Evolutionary conservation across 1,140 invertebrate genomes (phyloP).

Genomic region (Dufourea novaeangliae): DNA sequence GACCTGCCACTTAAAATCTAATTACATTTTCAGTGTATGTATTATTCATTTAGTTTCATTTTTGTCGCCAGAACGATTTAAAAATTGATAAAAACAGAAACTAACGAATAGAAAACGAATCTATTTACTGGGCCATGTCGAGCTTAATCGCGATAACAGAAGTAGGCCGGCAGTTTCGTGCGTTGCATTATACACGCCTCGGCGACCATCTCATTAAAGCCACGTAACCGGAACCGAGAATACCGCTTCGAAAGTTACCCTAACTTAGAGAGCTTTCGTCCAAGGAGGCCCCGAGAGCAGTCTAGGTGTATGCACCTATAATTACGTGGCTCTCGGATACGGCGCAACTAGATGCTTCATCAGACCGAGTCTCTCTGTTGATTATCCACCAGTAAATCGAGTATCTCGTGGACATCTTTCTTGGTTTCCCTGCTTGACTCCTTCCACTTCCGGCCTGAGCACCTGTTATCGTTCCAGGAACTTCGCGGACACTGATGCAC

Average conservation of each 20-base stretch:
- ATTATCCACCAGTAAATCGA: slow-evolving; percentile 42
- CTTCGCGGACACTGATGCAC: accelerated
- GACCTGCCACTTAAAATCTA: too few relatives aligned
- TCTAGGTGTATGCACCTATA: slow-evolving; percentile 28
- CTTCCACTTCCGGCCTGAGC: not conserved
- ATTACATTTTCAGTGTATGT: too few relatives aligned
- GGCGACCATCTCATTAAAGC: slow-evolving; percentile 61
- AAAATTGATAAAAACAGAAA: not conserved
- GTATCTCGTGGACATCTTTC: slow-evolving; percentile 6
- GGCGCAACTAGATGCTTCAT: slow-evolving; percentile 17
- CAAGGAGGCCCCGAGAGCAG: slow-evolving; percentile 4
- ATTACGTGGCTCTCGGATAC: slow-evolving; percentile 31
- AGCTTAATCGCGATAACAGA: slow-evolving; percentile 49
- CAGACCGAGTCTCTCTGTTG: slow-evolving; percentile 7
- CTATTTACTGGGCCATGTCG: not conserved
- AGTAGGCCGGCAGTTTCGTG: slow-evolving; percentile 45
- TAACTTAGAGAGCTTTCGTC: slow-evolving; percentile 27
- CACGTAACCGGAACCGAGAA: slow-evolving; percentile 52
- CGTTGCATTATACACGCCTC: slow-evolving; percentile 56
- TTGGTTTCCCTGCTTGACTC: not conserved
- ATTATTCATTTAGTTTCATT: not conserved
- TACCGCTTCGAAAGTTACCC: slow-evolving; percentile 50
- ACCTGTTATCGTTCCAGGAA: not conserved
- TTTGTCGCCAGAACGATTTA: not conserved
- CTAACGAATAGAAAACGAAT: not conserved